Evolutionary conservation across 1,140 invertebrate genomes (phyloP), one percentile per base, ranked within the genome.

Genomic region (Geopemphigus sp.): DNA sequence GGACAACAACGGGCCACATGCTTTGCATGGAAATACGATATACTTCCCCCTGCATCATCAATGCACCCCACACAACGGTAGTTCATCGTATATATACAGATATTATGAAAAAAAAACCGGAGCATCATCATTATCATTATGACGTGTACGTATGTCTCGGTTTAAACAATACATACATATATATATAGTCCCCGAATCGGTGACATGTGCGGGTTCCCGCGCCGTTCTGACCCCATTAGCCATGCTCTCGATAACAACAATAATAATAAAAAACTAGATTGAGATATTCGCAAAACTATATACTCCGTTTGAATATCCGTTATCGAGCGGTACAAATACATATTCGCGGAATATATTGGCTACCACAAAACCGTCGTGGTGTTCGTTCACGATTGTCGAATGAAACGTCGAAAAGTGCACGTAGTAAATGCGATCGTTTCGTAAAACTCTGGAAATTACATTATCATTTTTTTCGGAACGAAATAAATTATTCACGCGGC

Each of bases 51-150:
- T 72, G 68, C 68, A 72, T 72, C 68, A 72, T 39, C 32, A 39
- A 39, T n/a, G 54, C n/a, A 47, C 68, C 53, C 68, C 68, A 47
- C 56, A 78, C 57, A 26, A 63, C 39, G 74, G 57, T 63, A 59
- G 74, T 78, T 78, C 74, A 78, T 59, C 57, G 29, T 59, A 63
- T 26, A 45, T 57, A 47, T 45, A 59, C 63, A n/a, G n/a, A n/a
- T 59, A 63, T 78, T 61, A 59, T 78, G 39, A 29, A 74, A 74
- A 39, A 74, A 57, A 47, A 76, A 76, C 56, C 14, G 57, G 74
- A 78, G 74, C 56, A 78, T 78, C 74, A 78, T 78, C 74, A 78
- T 78, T 78, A 78, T 78, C 74, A 78, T 78, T 61, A 47, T 78
- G 74, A 78, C 57, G 74, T 78, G 56, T 47, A 76, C 32, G 56